These are phyloP conservation scores for Fringilla coelebs DNA, from an alignment of 2,797 vertebrate species.

Conservation along the genomic window DNA sequence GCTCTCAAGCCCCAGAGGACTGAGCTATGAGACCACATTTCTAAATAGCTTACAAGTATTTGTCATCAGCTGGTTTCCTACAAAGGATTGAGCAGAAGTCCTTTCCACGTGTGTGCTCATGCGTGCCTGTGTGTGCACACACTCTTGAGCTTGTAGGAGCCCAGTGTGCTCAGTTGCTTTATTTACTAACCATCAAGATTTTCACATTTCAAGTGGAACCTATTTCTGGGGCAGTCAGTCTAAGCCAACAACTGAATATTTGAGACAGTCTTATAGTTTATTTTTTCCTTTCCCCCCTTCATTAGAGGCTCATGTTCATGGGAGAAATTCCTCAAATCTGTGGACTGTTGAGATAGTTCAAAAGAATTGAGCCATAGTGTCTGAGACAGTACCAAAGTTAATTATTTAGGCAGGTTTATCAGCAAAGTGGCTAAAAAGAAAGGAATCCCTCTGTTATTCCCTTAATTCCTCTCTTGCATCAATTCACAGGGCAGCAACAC, in stretches of 20 bases:
- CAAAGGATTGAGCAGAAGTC: neutral
- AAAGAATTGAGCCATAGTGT: constrained; percentile 53
- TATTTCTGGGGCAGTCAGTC: neutral
- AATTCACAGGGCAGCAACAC: neutral
- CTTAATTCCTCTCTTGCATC: neutral
- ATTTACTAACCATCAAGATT: neutral
- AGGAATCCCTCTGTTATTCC: constrained; percentile 9
- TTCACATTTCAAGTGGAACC: neutral
- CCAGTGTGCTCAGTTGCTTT: neutral
- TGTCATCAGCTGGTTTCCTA: neutral
- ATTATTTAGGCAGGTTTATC: constrained; percentile 66
- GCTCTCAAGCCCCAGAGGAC: constrained; percentile 5
- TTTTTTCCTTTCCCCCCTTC: neutral
- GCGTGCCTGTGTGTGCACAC: neutral
- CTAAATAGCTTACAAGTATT: neutral
- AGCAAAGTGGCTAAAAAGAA: constrained; percentile 50
- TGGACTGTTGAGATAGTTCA: constrained; percentile 65
- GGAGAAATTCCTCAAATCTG: constrained; percentile 60
- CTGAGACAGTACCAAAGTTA: constrained; percentile 54
- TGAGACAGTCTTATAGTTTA: constrained; percentile 24
- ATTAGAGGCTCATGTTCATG: constrained; percentile 48
- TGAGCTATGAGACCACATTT: constrained; percentile 11
- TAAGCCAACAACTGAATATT: constrained; percentile 1
- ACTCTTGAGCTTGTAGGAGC: neutral
- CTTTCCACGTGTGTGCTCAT: neutral